phyloP scores from a whole-genome alignment of 2,888 invertebrate genomes.

The Clistopyga incitator region DNA sequence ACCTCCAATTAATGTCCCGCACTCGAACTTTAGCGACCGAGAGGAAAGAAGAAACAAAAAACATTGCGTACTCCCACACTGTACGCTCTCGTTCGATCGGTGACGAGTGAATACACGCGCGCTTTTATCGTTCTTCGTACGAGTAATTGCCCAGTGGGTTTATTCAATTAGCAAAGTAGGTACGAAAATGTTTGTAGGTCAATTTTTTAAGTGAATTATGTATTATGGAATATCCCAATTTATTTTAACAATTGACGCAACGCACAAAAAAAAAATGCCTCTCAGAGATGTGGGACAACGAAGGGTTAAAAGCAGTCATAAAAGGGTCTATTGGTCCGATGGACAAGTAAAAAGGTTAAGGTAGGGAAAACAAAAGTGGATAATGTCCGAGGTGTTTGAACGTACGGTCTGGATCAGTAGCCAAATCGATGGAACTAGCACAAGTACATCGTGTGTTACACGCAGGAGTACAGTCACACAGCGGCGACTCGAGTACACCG shows the following conservation, averaged over 20 bases:
- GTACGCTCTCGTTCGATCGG: conserved; percentile 10
- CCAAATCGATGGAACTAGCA: not conserved
- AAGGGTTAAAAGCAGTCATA: not conserved
- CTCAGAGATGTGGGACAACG: no score
- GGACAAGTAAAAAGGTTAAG: not conserved
- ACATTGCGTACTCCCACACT: not conserved
- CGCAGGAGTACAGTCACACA: not conserved
- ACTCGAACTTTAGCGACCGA: conserved; percentile 21
- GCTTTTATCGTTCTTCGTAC: not conserved
- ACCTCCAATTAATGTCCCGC: conserved; percentile 58
- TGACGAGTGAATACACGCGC: not conserved
- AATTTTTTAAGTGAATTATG: not conserved
- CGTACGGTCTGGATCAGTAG: not conserved
- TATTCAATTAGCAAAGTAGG: not conserved
- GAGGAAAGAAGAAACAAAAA: conserved; percentile 16
- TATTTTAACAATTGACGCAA: no score
- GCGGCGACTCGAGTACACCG: not conserved
- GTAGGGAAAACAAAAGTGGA: not conserved
- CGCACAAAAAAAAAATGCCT: no score
- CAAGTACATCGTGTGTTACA: conserved; percentile 21
- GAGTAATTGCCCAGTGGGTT: not conserved
- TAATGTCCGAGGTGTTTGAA: not conserved
- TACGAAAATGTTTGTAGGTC: not conserved
- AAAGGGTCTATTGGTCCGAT: not conserved
- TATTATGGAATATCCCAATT: no score